These are phyloP conservation scores for Trachymyrmex cornetzi DNA, from an alignment of 1,140 invertebrate species.

Conservation along the genomic window DNA sequence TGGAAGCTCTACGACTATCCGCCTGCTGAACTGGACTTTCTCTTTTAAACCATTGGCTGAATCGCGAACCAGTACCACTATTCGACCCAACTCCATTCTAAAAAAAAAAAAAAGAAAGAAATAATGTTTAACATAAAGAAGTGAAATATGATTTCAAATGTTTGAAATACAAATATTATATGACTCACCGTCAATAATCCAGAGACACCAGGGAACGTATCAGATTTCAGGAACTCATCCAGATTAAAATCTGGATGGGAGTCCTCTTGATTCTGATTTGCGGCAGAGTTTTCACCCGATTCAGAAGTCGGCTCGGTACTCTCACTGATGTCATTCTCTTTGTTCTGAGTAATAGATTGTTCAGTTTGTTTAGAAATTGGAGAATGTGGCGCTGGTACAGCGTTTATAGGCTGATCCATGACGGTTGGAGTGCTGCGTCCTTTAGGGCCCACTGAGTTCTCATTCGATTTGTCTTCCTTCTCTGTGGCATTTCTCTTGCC, in stretches of 20 bases:
- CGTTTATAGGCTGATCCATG: conserved; percentile 79
- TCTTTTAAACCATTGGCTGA: conserved; percentile 90
- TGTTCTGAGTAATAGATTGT: conserved; percentile 66
- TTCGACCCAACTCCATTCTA: conserved; percentile 88
- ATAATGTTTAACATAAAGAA: neutral
- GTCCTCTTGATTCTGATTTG: conserved; percentile 75
- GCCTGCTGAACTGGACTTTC: conserved; percentile 87
- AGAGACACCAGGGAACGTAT: conserved; percentile 88
- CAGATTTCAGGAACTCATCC: conserved; percentile 91
- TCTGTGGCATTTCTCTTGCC: conserved; percentile 77
- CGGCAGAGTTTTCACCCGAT: conserved; percentile 64
- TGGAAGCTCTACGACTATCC: conserved; percentile 88
- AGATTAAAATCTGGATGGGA: conserved; percentile 89
- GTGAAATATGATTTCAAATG: conserved; percentile 2
- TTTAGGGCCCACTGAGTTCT: conserved; percentile 79
- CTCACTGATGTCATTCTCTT: conserved; percentile 71
- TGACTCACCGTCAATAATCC: conserved; percentile 88
- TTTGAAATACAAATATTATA: neutral
- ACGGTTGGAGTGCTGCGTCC: conserved; percentile 84
- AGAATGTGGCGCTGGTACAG: conserved; percentile 80
- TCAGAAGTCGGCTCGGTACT: conserved; percentile 75
- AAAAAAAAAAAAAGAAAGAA: conserved; percentile 38
- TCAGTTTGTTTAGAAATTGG: conserved; percentile 83
- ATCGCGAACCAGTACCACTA: conserved; percentile 87
- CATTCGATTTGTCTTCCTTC: conserved; percentile 80